Evolutionary conservation across 1,140 invertebrate genomes (phyloP).

Genomic region (Pogonomyrmex barbatus): DNA sequence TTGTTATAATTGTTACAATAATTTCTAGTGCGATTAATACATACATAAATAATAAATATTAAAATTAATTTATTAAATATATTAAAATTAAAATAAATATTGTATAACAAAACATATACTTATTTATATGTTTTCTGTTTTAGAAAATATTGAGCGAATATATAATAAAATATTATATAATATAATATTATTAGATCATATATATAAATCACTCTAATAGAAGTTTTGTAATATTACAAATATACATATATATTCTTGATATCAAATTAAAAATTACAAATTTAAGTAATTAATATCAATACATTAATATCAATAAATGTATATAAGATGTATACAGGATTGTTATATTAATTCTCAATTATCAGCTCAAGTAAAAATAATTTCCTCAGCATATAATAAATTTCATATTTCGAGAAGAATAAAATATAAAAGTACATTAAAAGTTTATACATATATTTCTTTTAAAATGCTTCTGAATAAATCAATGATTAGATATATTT

Average conservation of each 20-base stretch:
- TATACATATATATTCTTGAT: background rate
- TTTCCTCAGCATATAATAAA: constrained; percentile 1
- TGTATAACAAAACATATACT: constrained; percentile 40
- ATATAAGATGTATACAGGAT: background rate
- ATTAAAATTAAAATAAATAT: background rate
- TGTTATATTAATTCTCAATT: background rate
- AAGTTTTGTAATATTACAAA: background rate
- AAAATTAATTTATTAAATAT: too few species aligned
- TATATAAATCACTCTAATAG: background rate
- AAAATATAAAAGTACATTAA: background rate
- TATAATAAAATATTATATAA: constrained; percentile 2
- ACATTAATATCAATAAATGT: constrained; percentile 20
- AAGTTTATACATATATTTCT: background rate
- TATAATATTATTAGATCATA: constrained; percentile 19
- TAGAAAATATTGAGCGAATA: constrained; percentile 48
- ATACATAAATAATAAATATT: constrained; percentile 15
- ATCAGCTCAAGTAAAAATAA: background rate
- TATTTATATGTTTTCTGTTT: constrained; percentile 7
- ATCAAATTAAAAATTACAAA: background rate
- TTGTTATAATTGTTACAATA: constrained; percentile 9
- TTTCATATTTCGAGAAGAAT: background rate
- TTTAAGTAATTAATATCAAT: background rate
- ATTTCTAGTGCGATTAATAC: constrained; percentile 7
- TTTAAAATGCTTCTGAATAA: background rate
- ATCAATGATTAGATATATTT: background rate